Conservation (phyloP, 1,140 invertebrate genomes). For the Luehdorfia chinensis region DNA sequence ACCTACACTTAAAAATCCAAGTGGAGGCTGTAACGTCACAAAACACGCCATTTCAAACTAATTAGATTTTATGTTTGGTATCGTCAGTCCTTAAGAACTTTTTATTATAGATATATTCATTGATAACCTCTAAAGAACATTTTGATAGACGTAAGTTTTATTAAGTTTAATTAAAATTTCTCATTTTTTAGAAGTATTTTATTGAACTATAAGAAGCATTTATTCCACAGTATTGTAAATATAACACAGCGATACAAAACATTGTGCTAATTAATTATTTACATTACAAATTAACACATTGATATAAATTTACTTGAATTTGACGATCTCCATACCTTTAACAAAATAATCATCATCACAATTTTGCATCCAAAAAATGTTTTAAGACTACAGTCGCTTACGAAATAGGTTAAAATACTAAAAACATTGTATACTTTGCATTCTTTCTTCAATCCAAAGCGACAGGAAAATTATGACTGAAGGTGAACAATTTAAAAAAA, state of each 20-base stretch:
- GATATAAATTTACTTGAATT: neutral
- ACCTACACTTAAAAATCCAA: slow-evolving; percentile 42
- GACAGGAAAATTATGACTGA: no score
- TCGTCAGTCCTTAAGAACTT: slow-evolving; percentile 6
- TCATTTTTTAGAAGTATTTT: neutral
- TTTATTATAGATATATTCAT: slow-evolving; percentile 8
- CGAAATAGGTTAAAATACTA: no score
- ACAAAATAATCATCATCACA: slow-evolving; percentile 5
- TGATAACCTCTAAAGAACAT: neutral
- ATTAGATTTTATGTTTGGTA: no score
- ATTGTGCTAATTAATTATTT: neutral
- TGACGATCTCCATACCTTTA: slow-evolving; percentile 11
- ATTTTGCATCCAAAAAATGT: no score
- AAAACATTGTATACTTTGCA: no score
- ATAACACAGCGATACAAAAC: neutral
- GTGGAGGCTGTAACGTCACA: slow-evolving; percentile 31
- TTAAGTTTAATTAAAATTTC: slow-evolving; percentile 14
- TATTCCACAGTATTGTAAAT: neutral
- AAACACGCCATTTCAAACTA: no score
- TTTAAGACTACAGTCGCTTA: no score
- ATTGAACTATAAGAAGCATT: neutral
- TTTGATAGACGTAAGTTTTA: slow-evolving; percentile 12
- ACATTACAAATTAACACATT: neutral
- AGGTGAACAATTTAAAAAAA: no score
- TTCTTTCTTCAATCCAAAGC: no score